Percentiles rank a stretch among this genome's conserved stretches.
These are phyloP conservation scores for Torymus aiolomorphi DNA, from an alignment of 2,888 invertebrate species.

Conservation along the genomic window DNA sequence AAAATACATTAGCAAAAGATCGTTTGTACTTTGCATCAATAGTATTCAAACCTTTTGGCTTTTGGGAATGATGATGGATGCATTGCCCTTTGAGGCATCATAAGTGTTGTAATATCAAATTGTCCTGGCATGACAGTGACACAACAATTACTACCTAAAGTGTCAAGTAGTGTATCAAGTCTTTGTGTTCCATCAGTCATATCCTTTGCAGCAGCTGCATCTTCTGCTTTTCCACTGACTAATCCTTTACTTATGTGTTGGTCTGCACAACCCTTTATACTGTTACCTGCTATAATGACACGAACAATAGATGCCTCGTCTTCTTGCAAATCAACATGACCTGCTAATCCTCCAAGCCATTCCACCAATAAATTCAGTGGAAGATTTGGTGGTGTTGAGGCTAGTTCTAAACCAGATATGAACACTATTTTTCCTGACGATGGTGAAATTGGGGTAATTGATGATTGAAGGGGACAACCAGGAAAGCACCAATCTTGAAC, in stretches of 20 bases:
- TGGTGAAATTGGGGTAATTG: conserved; percentile 39
- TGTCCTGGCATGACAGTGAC: conserved; percentile 96
- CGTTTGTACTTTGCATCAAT: no score
- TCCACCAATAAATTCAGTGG: conserved; percentile 87
- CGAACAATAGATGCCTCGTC: conserved; percentile 83
- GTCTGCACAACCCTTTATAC: conserved; percentile 62
- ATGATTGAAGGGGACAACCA: conserved; percentile 77
- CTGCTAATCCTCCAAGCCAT: conserved; percentile 88
- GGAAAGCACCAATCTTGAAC: conserved; percentile 90
- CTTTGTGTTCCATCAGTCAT: conserved; percentile 59
- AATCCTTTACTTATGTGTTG: conserved; percentile 59
- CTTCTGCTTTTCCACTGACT: conserved; percentile 62
- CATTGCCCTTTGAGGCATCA: conserved; percentile 95
- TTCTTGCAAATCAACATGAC: conserved; percentile 80
- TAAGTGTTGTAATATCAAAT: conserved; percentile 90
- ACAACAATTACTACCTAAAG: conserved; percentile 68
- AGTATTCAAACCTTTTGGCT: conserved; percentile 63
- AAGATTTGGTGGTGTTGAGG: conserved; percentile 80
- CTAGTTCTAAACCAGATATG: conserved; percentile 87
- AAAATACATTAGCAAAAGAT: neutral
- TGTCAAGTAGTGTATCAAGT: conserved; percentile 66
- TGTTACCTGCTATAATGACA: conserved; percentile 84
- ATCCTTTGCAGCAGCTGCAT: conserved; percentile 62
- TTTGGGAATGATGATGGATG: conserved; percentile 82
- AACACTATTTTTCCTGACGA: conserved; percentile 68